Conservation (phyloP, 2,888 invertebrate species). For the Cheilosia soror region DNA sequence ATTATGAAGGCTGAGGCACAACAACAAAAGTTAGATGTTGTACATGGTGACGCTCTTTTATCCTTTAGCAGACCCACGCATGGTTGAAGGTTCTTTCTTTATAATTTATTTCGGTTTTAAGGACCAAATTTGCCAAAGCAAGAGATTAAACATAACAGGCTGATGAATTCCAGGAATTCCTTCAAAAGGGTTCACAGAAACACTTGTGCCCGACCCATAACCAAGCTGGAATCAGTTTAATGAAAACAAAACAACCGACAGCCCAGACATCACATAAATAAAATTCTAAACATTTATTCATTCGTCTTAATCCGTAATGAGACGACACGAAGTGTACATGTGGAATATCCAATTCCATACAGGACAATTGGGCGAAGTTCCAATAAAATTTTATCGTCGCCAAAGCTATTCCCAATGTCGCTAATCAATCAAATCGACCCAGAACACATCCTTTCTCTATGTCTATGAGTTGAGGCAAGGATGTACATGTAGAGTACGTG, state of each 20-base stretch:
- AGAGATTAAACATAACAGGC: neutral
- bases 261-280: neutral
- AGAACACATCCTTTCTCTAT: conserved; percentile 50
- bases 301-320: conserved; percentile 44
- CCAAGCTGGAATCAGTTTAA: conserved; percentile 16
- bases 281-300: conserved; percentile 23
- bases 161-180: neutral
- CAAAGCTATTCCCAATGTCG: conserved; percentile 73
- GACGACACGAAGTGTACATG: conserved; percentile 1
- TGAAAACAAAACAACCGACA: conserved; percentile 2
- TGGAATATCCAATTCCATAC: neutral
- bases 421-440: conserved; percentile 72
- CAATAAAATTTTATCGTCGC: conserved; percentile 70
- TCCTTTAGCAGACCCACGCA: neutral
- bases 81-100: neutral
- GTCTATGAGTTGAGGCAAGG: conserved; percentile 48
- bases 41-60: neutral
- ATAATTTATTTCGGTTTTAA: neutral
- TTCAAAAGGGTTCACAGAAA: neutral
- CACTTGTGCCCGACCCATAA: conserved; percentile 13
- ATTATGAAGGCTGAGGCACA: neutral
- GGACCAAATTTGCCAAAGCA: neutral
- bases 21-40: neutral
- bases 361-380: conserved; percentile 62
- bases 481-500: conserved; percentile 53